Evolutionary conservation across 2,113 vertebrate genomes (phyloP), one percentile per base, ranked within the genome.

Genomic region (Apteryx mantelli): DNA sequence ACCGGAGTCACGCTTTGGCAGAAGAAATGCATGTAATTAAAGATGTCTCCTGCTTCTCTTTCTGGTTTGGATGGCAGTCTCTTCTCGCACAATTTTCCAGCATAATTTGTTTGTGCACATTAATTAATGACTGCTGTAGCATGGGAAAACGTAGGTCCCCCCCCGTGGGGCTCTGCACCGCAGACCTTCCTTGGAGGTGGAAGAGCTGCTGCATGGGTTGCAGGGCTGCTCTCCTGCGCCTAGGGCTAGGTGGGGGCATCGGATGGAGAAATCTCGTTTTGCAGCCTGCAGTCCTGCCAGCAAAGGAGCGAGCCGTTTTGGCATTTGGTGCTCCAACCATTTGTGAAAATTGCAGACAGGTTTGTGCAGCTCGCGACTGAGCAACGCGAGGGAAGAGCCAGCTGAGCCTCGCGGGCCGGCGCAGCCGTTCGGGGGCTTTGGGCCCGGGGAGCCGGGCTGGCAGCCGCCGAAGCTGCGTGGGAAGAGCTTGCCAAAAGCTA

Each of bases 141-240:
- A 21, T 5, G 71, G 38, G 32, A 56, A 50, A 88, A 53, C 16
- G 12, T 32, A 53, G 36, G 46, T n/a, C n/a, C 38, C 28, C 4
- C 32, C 5, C 0, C 5, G 46, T 36, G 10, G 10, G 2, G 3
- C 7, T 36, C 28, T 7, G 0, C 17, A 28, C 32, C 9, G 74
- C 32, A 79, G 63, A 52, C 24, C 2, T 55, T 42, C 34, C 38
- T 82, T 1, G 11, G 74, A 55, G 78, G 20, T 64, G 28, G 17
- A 30, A 52, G 56, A 38, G 22, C 18, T 66, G 12, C 24, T 73
- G 52, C 17, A 12, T 7, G 55, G 17, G 7, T 32, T 61, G 20
- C 20, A 6, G 64, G 34, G 55, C 20, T 38, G 30, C 32, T 53
- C 7, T 64, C 7, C 21, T 22, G 36, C 0, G 0, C 63, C 64